Conservation (phyloP, 2,888 invertebrate species). For the Tetanocera ferruginea region DNA sequence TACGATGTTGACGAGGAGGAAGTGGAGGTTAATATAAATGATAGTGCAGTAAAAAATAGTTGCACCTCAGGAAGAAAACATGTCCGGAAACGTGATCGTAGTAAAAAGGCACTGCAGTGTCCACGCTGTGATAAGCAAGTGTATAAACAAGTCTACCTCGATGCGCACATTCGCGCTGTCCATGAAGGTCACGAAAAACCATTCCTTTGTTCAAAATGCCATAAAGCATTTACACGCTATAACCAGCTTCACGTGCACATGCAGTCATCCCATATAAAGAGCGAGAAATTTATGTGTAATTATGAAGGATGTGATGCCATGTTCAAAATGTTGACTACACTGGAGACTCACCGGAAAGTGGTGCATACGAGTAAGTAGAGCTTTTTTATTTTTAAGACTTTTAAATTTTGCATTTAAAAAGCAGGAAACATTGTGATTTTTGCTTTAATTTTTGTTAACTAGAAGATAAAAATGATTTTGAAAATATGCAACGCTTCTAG, state of each 20-base stretch:
- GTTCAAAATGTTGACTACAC: slow-evolving; percentile 41
- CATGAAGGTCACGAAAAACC: slow-evolving; percentile 62
- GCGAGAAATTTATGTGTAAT: slow-evolving; percentile 42
- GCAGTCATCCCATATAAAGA: slow-evolving; percentile 52
- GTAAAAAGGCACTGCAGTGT: slow-evolving; percentile 46
- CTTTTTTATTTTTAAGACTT: background rate
- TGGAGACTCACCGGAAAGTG: slow-evolving; percentile 45
- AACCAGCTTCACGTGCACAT: slow-evolving; percentile 59
- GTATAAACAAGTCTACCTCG: slow-evolving; percentile 61
- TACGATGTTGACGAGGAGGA: slow-evolving; percentile 43
- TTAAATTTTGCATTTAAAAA: too few species aligned
- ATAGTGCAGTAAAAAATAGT: background rate
- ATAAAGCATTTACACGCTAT: slow-evolving; percentile 59
- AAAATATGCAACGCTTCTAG: too few species aligned
- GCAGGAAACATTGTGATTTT: too few species aligned
- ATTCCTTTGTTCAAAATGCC: slow-evolving; percentile 60
- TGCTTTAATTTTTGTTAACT: too few species aligned
- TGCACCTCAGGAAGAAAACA: background rate
- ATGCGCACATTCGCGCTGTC: slow-evolving; percentile 61
- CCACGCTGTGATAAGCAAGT: slow-evolving; percentile 59
- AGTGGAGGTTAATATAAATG: background rate
- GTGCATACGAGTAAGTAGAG: slow-evolving; percentile 37
- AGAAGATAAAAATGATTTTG: too few species aligned
- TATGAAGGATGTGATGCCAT: slow-evolving; percentile 45
- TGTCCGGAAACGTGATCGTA: slow-evolving; percentile 50